Evolutionary conservation across 2,113 vertebrate species (phyloP).

Genomic region (Dromiciops gliroides): DNA sequence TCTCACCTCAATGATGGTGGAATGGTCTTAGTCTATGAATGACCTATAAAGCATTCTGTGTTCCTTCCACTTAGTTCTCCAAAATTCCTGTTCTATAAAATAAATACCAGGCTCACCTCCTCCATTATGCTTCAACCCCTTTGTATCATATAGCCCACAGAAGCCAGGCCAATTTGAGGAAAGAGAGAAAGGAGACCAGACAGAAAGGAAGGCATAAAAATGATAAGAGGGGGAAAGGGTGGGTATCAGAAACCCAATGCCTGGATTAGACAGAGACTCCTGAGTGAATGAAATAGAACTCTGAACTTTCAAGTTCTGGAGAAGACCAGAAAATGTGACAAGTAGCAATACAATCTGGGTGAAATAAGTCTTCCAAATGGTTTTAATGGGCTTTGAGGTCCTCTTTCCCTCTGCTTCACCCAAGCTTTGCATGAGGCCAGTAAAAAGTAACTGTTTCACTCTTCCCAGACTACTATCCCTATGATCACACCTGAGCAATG

Average conservation of each 20-base stretch:
- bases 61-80: neutral
- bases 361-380: neutral
- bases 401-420: neutral
- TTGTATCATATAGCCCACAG: neutral
- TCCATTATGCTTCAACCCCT: neutral
- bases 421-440: neutral
- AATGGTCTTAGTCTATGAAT: neutral
- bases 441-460: neutral
- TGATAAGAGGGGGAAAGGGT: neutral
- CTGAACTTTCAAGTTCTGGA: neutral
- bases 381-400: neutral
- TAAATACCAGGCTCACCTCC: neutral
- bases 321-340: neutral
- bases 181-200: neutral
- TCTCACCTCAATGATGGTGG: neutral
- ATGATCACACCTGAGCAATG: slow-evolving; percentile 94
- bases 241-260: neutral
- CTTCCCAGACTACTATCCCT: neutral
- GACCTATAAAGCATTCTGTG: neutral
- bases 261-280: neutral
- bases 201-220: neutral
- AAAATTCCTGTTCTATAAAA: neutral
- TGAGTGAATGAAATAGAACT: neutral
- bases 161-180: neutral
- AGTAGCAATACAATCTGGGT: neutral